Percentiles rank a stretch among this genome's conserved stretches.
Evolutionary conservation across 2,888 invertebrate species (phyloP).

Genomic region (Patella ulyssiponensis): DNA sequence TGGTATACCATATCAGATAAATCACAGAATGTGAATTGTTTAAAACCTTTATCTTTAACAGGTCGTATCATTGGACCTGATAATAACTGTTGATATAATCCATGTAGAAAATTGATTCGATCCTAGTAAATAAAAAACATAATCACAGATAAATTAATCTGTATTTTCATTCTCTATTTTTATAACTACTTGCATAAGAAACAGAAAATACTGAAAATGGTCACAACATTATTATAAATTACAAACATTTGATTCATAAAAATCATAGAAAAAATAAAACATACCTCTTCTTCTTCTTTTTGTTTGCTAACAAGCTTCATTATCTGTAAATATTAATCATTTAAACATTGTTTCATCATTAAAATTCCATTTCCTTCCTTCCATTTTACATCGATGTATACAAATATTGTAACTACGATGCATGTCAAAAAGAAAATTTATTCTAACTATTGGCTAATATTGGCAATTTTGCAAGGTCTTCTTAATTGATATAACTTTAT

Average conservation of each 20-base stretch:
- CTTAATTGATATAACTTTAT: neutral
- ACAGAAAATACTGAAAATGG: too few relatives aligned
- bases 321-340: slow-evolving; percentile 45
- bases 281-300: slow-evolving; percentile 61
- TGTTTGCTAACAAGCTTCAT: slow-evolving; percentile 63
- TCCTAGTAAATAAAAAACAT: slow-evolving; percentile 43
- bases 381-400: too few relatives aligned
- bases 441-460: too few relatives aligned
- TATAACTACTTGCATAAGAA: too few relatives aligned
- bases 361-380: too few relatives aligned
- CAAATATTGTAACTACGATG: too few relatives aligned
- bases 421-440: too few relatives aligned
- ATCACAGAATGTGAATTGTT: slow-evolving; percentile 62
- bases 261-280: neutral
- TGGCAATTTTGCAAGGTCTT: too few relatives aligned
- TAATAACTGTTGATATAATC: slow-evolving; percentile 63
- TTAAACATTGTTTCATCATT: neutral
- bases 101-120: slow-evolving; percentile 61
- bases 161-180: neutral
- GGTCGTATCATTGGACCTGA: slow-evolving; percentile 51
- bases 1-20: slow-evolving; percentile 63
- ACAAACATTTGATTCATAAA: too few relatives aligned
- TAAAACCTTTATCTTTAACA: slow-evolving; percentile 45
- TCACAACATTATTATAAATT: too few relatives aligned
- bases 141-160: neutral